Percentiles rank a stretch among this genome's conserved stretches.
These are phyloP conservation scores for Lasioglossum oenotherae DNA, from an alignment of 2,888 invertebrate genomes.

Conservation along the genomic window DNA sequence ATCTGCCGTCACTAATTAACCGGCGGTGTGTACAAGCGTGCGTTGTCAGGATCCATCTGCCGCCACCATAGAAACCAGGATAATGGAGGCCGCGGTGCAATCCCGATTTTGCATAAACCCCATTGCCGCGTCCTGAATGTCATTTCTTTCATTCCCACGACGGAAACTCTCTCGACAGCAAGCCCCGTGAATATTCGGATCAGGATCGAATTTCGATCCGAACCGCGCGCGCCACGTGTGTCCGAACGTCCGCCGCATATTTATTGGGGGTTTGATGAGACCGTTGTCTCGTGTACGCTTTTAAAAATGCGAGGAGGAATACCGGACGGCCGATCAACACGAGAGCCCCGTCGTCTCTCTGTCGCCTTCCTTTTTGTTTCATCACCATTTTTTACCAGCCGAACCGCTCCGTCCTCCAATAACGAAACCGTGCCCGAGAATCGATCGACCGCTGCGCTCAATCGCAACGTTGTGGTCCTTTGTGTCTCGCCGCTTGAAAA, in stretches of 20 bases:
- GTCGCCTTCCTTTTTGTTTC: background rate
- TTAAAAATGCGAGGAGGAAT: slow-evolving; percentile 12
- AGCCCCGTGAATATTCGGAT: slow-evolving; percentile 16
- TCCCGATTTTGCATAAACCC: slow-evolving; percentile 53
- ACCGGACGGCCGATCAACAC: background rate
- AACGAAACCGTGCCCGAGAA: background rate
- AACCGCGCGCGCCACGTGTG: background rate
- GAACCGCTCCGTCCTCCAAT: background rate
- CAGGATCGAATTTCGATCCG: slow-evolving; percentile 48
- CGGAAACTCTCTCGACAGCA: background rate
- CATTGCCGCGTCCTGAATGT: slow-evolving; percentile 44
- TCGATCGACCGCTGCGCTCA: background rate
- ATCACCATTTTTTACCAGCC: background rate
- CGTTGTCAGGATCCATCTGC: background rate
- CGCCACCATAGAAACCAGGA: slow-evolving; percentile 22
- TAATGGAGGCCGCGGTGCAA: slow-evolving; percentile 37
- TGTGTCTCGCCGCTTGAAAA: background rate
- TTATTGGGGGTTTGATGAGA: slow-evolving; percentile 34
- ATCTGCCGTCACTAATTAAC: slow-evolving; percentile 48
- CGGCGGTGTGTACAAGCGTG: background rate
- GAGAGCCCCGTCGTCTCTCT: background rate
- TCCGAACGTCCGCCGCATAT: slow-evolving; percentile 18
- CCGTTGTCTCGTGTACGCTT: slow-evolving; percentile 24
- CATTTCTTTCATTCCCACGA: slow-evolving; percentile 46
- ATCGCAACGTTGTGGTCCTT: background rate